Conservation (phyloP, 2,888 invertebrate species). For the Macrostomum cliftonense region DNA sequence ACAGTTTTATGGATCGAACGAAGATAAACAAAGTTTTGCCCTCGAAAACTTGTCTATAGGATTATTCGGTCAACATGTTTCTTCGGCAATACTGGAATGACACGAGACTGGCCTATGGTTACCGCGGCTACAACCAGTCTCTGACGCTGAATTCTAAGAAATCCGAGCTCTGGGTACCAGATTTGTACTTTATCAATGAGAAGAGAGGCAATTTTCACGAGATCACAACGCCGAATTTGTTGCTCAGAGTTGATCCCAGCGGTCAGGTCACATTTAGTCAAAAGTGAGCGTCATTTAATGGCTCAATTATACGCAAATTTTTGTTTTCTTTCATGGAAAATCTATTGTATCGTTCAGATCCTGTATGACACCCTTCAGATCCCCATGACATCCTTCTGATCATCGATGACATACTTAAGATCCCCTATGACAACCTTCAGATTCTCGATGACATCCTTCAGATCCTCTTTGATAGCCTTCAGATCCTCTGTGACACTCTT, state of each 20-base stretch:
- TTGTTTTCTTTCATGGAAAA: no score
- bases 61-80: slow-evolving; percentile 10
- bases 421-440: no score
- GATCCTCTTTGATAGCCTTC: no score
- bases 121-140: slow-evolving; percentile 5
- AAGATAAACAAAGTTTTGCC: no score
- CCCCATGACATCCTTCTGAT: no score
- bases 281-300: slow-evolving; percentile 2
- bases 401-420: no score
- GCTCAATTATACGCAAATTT: no score
- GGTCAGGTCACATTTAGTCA: slow-evolving; percentile 9
- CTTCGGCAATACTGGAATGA: slow-evolving; percentile 7
- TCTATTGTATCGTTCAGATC: no score
- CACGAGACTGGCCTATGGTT: neutral
- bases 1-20: no score
- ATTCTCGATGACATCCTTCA: no score
- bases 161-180: slow-evolving; percentile 6
- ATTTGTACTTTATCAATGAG: slow-evolving; percentile 10
- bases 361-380: no score
- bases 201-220: slow-evolving; percentile 8
- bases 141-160: slow-evolving; percentile 9
- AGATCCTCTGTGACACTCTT: no score
- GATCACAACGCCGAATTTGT: slow-evolving; percentile 9
- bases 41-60: neutral
- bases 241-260: slow-evolving; percentile 1